Base-by-base conservation (phyloP, 2,888 invertebrate species). In the Perizoma affinitatum region DNA sequence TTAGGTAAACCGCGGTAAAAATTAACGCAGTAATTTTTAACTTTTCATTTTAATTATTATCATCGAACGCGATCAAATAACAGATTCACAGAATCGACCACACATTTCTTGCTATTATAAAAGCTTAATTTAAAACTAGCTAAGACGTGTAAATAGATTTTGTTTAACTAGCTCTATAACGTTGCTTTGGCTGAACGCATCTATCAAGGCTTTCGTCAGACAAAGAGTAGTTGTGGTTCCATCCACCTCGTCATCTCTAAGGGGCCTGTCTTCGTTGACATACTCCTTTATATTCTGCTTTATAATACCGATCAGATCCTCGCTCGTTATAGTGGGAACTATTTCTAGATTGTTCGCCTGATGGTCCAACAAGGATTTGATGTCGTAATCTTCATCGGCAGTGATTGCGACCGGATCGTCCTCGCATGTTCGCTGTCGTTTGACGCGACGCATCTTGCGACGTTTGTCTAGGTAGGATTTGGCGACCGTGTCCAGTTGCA, bases 161-260 rank as follows among this genome's bases (percentile, higher is more conserved):
- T 90, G 85, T 67, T 93, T 94, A 4, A 94, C 91, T 5, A 86
- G 67, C 58, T 92, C 88, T 69, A 96, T 93, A 47, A 95, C 93
- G 67, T 93, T 92, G 50, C 93, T 93, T 73, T 95, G 93, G 75
- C 95, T 95, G 70, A 96, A 92, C 36, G 95, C 93, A 79, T 96
- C 94, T 35, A 96, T 92, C 42, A 96, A 79, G 43, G 93, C 86
- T 69, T 91, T 87, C 33, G 91, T 90, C 40, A 91, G 73, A 65
- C 87, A 77, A 43, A 88, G 74, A 36, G 78, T 83, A 3, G 78
- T 74, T 0, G 87, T 82, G 41, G 83, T 78, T 33, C 86, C 85
- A 63, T 91, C 86, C n/a, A 83, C 75, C 65, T 90, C 84, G 6
- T 84, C 83, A 11, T 85, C 86, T 35, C 85, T 84, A 48, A 74